Conservation (phyloP, 2,797 vertebrate species). For the Arrhamphus sclerolepis region DNA sequence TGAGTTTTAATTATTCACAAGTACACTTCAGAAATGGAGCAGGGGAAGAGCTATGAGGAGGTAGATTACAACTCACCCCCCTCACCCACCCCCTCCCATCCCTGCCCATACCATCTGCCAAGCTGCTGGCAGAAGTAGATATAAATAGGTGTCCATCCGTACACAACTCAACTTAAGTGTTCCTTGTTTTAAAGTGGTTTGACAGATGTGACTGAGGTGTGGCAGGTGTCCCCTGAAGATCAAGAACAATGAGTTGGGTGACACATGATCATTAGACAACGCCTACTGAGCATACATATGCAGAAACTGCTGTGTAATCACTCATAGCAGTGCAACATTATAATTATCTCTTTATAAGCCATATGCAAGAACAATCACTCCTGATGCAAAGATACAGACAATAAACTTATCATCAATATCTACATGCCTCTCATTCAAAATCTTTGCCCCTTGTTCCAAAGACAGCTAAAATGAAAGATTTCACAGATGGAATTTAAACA, state of each 20-base stretch:
- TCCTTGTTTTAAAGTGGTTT: conserved; percentile 18
- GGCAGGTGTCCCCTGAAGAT: neutral
- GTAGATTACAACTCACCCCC: conserved; percentile 28
- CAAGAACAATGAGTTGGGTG: no score
- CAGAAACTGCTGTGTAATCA: neutral
- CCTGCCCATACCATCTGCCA: conserved; percentile 38
- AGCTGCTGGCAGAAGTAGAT: conserved; percentile 30
- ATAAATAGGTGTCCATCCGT: conserved; percentile 25
- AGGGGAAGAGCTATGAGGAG: conserved; percentile 28
- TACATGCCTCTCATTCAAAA: no score
- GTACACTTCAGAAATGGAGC: conserved; percentile 46
- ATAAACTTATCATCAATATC: no score
- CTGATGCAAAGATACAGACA: no score
- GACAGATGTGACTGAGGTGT: conserved; percentile 1
- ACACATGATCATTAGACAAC: neutral
- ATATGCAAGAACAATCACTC: no score
- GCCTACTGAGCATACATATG: neutral
- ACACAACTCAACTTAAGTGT: conserved; percentile 14
- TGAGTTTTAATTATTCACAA: conserved; percentile 67
- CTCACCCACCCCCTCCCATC: neutral
- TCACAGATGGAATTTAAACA: neutral
- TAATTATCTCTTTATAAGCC: no score
- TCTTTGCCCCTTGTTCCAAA: no score
- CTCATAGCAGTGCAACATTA: neutral
- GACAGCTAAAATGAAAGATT: no score